Evolutionary conservation across 1,140 invertebrate genomes (phyloP).

Genomic region (Zaprionus ornatus): DNA sequence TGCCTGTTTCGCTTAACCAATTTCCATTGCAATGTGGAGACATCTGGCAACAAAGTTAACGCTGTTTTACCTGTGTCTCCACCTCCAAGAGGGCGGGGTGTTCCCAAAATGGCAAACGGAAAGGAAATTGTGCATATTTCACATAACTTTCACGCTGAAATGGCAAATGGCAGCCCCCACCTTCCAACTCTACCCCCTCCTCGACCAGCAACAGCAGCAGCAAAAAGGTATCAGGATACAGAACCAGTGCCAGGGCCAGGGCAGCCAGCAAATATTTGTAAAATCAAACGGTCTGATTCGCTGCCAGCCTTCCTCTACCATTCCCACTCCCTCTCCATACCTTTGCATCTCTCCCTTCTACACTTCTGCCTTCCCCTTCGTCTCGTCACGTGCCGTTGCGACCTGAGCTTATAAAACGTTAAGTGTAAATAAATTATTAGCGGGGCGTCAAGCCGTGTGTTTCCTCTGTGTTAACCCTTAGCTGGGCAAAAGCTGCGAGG

Average conservation of each 20-base stretch:
- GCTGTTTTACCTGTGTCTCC: constrained; percentile 4
- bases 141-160: constrained; percentile 73
- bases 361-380: background rate
- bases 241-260: constrained; percentile 5
- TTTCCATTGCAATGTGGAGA: constrained; percentile 32
- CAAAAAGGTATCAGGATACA: constrained; percentile 7
- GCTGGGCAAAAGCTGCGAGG: constrained; percentile 15
- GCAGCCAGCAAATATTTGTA: constrained; percentile 67
- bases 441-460: constrained; percentile 41
- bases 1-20: constrained; percentile 58
- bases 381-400: constrained; percentile 7
- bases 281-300: constrained; percentile 65
- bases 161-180: constrained; percentile 41
- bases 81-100: constrained; percentile 4
- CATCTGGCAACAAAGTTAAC: constrained; percentile 49
- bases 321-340: background rate
- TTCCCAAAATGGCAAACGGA: constrained; percentile 47
- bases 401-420: constrained; percentile 66
- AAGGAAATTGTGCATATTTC: constrained; percentile 76
- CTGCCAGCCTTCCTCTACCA: background rate
- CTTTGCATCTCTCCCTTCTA: background rate
- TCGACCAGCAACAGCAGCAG: background rate
- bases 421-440: constrained; percentile 82
- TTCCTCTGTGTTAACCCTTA: constrained; percentile 52
- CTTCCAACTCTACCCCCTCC: too few species aligned